These are phyloP conservation scores for Leptatherina wallacei DNA, from an alignment of 2,797 vertebrate genomes.

Conservation along the genomic window DNA sequence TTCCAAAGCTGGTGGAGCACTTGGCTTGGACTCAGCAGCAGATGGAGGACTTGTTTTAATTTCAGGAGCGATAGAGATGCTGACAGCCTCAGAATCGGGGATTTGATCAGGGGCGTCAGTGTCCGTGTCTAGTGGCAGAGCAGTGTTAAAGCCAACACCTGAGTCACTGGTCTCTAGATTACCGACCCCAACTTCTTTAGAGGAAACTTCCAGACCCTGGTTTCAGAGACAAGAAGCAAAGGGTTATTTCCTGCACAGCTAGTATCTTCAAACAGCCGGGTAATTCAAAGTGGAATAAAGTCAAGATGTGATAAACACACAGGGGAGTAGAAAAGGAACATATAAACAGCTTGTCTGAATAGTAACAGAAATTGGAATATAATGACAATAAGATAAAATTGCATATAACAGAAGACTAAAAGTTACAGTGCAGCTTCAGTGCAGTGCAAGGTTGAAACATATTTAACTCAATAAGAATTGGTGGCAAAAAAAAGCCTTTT, in stretches of 20 bases:
- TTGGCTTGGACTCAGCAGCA: conserved; percentile 60
- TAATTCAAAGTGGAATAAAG: conserved; percentile 11
- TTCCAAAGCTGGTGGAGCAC: conserved; percentile 57
- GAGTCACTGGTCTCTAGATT: conserved; percentile 87
- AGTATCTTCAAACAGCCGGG: neutral
- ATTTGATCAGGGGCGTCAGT: conserved; percentile 81
- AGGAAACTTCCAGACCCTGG: conserved; percentile 86
- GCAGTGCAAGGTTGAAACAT: conserved; percentile 42
- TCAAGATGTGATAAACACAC: conserved; percentile 20
- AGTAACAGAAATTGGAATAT: conserved; percentile 34
- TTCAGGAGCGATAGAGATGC: conserved; percentile 66
- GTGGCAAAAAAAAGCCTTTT: conserved; percentile 51
- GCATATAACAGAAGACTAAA: conserved; percentile 43
- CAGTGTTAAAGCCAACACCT: conserved; percentile 86
- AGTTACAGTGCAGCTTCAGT: conserved; percentile 35
- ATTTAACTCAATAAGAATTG: conserved; percentile 49
- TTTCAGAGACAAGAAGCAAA: conserved; percentile 33
- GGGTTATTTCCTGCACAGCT: neutral
- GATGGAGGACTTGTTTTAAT: conserved; percentile 56
- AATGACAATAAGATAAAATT: conserved; percentile 30
- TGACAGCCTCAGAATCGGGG: conserved; percentile 74
- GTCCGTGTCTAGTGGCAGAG: conserved; percentile 86
- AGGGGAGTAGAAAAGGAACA: conserved; percentile 34
- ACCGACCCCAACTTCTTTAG: conserved; percentile 82
- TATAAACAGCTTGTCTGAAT: conserved; percentile 22